Evolutionary conservation across 23 tunicate genomes (phyloP), one percentile per base, ranked within the genome.

Genomic region (Clavelina lepadiformis): DNA sequence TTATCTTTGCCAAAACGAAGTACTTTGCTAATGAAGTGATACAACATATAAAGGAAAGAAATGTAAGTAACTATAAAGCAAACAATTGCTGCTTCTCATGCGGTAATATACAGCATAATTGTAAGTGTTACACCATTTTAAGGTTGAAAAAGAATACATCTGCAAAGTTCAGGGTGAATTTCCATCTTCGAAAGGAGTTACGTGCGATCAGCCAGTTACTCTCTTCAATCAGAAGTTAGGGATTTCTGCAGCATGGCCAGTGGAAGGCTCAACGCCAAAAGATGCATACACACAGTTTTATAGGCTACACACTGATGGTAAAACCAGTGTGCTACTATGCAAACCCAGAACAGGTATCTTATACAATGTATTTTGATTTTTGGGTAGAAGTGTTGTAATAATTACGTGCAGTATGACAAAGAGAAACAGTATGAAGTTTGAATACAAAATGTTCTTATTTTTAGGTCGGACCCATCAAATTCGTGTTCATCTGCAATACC

Each of bases 381-480:
- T n/a, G n/a, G n/a, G n/a, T n/a, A n/a, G n/a, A n/a, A n/a, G n/a
- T n/a, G n/a, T n/a, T n/a, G n/a, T n/a, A n/a, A n/a, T n/a, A n/a
- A n/a, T n/a, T n/a, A n/a, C n/a, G n/a, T n/a, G n/a, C n/a, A n/a
- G n/a, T n/a, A n/a, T n/a, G n/a, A n/a, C n/a, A n/a, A n/a, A n/a
- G n/a, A n/a, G n/a, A n/a, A n/a, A n/a, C n/a, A n/a, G n/a, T n/a
- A n/a, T n/a, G n/a, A n/a, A n/a, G n/a, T n/a, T n/a, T n/a, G n/a
- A n/a, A n/a, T n/a, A n/a, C n/a, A n/a, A n/a, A n/a, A n/a, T 11
- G 15, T 55, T 8, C 15, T 57, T 55, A 18, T 61, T 3, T 66
- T 61, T 65, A 89, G 97, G 99, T 35, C 84, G 99, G 32, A 94
- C 99, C 2, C 99, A 94, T 31, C 99, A 94, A 56, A 94, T 94